A percentile compares a stretch with the other conserved stretches of the same genome.
Evolutionary conservation across 2,888 invertebrate genomes (phyloP).

Genomic region (Druceiella hillmani): DNA sequence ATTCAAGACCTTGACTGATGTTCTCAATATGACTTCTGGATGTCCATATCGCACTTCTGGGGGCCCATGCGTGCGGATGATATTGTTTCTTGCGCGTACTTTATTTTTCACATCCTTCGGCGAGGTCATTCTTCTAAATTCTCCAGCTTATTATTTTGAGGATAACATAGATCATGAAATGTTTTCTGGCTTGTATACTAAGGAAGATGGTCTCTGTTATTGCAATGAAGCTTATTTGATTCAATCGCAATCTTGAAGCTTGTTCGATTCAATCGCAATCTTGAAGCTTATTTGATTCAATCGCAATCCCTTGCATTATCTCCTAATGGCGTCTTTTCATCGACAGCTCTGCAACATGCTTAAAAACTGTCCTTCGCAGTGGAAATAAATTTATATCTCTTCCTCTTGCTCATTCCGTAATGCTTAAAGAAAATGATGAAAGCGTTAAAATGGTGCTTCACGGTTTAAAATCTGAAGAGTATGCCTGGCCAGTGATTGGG

Average conservation of each 20-base stretch:
- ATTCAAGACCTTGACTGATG: too few species aligned
- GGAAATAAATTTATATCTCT: slow-evolving; percentile 20
- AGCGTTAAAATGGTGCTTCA: slow-evolving; percentile 20
- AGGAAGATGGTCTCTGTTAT: neutral
- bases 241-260: too few species aligned
- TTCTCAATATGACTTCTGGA: too few species aligned
- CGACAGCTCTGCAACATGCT: slow-evolving; percentile 5
- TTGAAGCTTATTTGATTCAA: neutral
- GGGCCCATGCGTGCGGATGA: too few species aligned
- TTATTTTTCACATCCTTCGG: too few species aligned
- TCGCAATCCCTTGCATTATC: neutral
- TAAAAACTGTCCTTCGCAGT: slow-evolving; percentile 19
- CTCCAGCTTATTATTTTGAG: too few species aligned
- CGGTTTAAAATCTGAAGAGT: slow-evolving; percentile 20
- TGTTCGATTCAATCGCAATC: too few species aligned
- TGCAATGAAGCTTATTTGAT: neutral
- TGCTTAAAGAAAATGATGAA: slow-evolving; percentile 21
- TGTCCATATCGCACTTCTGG: too few species aligned
- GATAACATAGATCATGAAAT: neutral
- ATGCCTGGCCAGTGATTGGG: slow-evolving; percentile 20
- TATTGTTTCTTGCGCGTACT: too few species aligned
- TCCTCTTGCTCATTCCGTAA: slow-evolving; percentile 23
- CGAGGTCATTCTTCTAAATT: too few species aligned
- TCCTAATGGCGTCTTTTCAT: too few species aligned
- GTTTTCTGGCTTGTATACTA: neutral